A percentile compares a stretch with the other conserved stretches of the same genome.
phyloP scores from a whole-genome alignment of 2,888 invertebrate genomes.

The Drosophila rubida region DNA sequence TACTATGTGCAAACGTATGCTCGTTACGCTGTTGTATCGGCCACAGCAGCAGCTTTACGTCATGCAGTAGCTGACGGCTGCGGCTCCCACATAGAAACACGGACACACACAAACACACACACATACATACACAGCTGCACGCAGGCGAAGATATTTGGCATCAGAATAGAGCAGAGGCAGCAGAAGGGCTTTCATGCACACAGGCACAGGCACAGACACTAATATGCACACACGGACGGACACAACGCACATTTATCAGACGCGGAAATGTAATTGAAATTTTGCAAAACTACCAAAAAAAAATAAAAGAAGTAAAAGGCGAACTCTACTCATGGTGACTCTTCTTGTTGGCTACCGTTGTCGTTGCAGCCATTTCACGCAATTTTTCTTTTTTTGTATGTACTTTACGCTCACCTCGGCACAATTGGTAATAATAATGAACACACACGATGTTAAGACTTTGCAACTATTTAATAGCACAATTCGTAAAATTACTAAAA shows the following conservation, averaged over 20 bases:
- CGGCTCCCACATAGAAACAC: constrained; percentile 61
- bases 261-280: constrained; percentile 71
- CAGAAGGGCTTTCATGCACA: constrained; percentile 36
- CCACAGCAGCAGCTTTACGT: constrained; percentile 64
- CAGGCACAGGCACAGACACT: constrained; percentile 27
- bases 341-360: constrained; percentile 2
- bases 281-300: constrained; percentile 43
- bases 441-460: constrained; percentile 44
- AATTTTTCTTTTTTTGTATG: constrained; percentile 15
- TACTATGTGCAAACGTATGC: constrained; percentile 22
- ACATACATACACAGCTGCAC: constrained; percentile 14
- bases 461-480: constrained; percentile 65
- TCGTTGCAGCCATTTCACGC: constrained; percentile 36
- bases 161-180: constrained; percentile 10
- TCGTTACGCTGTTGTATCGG: constrained; percentile 46
- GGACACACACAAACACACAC: constrained; percentile 19
- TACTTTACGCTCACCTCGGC: constrained; percentile 66
- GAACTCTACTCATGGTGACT: neutral
- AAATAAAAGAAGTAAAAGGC: no score
- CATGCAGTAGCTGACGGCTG: constrained; percentile 67
- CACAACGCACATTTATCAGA: constrained; percentile 7
- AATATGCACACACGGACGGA: constrained; percentile 15
- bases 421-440: constrained; percentile 39
- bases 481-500: constrained; percentile 60
- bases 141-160: constrained; percentile 47